Evolutionary conservation across 2,888 invertebrate genomes (phyloP), one percentile per base, ranked within the genome.

Genomic region (Pseudococcus jackbeardsleyi): DNA sequence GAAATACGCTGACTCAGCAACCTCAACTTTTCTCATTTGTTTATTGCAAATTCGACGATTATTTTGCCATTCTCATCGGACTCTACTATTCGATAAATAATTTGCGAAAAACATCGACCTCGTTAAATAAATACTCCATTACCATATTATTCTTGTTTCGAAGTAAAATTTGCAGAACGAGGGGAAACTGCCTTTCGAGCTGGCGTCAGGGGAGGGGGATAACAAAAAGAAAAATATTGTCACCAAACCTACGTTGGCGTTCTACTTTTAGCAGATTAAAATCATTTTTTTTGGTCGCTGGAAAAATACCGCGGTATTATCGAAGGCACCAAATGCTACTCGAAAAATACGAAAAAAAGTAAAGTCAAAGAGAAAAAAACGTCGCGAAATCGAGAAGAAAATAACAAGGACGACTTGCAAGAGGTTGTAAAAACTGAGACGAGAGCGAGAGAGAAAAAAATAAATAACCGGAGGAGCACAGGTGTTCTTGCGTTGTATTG

Each of bases 401-500:
- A 50, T 15, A 50, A 50, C 17, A 50, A 50, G 9, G 12, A 12
- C 46, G 17, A 50, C 64, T 8, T 19, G 7, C 22, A 64, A 11
- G 19, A 64, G 22, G 22, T 64, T 54, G 15, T 6, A 59, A 22
- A 64, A 19, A 64, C 22, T 12, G 9, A 17, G 15, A 64, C 64
- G 6, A 64, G 22, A 64, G 50, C 1, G 17, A 64, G 22, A 22
- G 64, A 64, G 7, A 22, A 64, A 64, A 64, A 22, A 22, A 9
- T 19, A 22, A 22, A 64, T 22, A 64, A 22, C 22, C 22, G 64
- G 22, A 64, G 64, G 50, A 50, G 50, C 64, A 64, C 64, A 64
- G 64, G 64, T 64, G 64, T 64, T 19, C 64, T 64, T 64, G 19
- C 26, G 26, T 64, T 64, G 22, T 64, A 64, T 64, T 64, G 64